Conservation (phyloP, 2,888 invertebrate species). For the Autographa pulchrina region DNA sequence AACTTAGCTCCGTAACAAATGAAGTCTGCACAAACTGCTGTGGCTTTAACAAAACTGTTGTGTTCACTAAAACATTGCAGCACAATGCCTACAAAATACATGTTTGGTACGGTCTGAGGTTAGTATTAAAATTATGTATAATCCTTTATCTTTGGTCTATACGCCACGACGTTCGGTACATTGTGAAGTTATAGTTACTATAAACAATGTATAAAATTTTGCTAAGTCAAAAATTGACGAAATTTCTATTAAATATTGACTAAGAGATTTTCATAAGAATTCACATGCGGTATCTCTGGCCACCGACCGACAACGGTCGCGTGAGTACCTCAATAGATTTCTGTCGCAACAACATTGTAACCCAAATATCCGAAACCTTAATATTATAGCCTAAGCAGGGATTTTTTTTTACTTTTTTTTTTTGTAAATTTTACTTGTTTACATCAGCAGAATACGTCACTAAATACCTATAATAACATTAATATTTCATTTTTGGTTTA, state of each 20-base stretch:
- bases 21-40: constrained; percentile 49
- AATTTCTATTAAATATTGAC: constrained; percentile 88
- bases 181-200: constrained; percentile 83
- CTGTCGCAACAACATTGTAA: constrained; percentile 82
- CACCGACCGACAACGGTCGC: constrained; percentile 68
- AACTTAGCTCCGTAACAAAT: constrained; percentile 53
- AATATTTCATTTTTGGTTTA: constrained; percentile 89
- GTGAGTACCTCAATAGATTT: constrained; percentile 80
- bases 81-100: constrained; percentile 82
- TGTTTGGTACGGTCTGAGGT: constrained; percentile 89
- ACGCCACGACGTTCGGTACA: constrained; percentile 84
- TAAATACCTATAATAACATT: constrained; percentile 87
- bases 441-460: constrained; percentile 88
- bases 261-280: constrained; percentile 89
- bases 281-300: constrained; percentile 83
- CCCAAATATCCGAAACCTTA: constrained; percentile 86
- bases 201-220: constrained; percentile 89
- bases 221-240: constrained; percentile 89
- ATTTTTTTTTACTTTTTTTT: constrained; percentile 82
- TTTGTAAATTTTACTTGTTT: constrained; percentile 86
- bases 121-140: constrained; percentile 86
- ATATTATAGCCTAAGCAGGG: constrained; percentile 86
- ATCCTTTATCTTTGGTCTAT: constrained; percentile 88
- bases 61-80: constrained; percentile 62
- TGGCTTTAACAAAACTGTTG: constrained; percentile 45